Evolutionary conservation across 2,888 invertebrate genomes (phyloP).

Genomic region (Melipona beecheii): DNA sequence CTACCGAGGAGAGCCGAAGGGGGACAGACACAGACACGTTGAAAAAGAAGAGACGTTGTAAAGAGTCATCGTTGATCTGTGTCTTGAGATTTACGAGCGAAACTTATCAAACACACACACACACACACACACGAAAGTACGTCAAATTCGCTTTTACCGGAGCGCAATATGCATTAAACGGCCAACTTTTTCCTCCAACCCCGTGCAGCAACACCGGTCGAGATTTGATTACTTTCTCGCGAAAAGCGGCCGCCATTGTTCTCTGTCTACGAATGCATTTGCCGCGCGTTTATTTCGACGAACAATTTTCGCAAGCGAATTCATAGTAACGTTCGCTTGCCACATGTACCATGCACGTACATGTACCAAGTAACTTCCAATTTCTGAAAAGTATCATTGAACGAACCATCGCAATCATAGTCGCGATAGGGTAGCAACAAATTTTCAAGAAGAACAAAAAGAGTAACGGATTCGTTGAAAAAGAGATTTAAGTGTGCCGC

Average conservation of each 20-base stretch:
- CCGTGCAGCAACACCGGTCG: background rate
- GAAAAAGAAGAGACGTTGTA: background rate
- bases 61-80: constrained; percentile 52
- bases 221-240: constrained; percentile 32
- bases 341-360: too few relatives aligned
- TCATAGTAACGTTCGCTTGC: too few relatives aligned
- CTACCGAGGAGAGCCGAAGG: constrained; percentile 3
- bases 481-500: constrained; percentile 12
- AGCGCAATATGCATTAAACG: constrained; percentile 36
- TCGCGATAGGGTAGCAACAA: background rate
- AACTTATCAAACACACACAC: constrained; percentile 30
- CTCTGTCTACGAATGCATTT: too few relatives aligned
- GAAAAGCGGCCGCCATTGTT: constrained; percentile 1
- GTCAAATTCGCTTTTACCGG: constrained; percentile 33
- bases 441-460: background rate
- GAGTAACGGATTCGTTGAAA: background rate
- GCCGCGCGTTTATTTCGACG: too few relatives aligned
- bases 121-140: background rate
- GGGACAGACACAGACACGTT: too few relatives aligned
- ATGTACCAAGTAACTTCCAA: too few relatives aligned
- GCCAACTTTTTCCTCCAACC: constrained; percentile 15
- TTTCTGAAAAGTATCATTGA: too few relatives aligned
- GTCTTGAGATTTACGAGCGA: constrained; percentile 51
- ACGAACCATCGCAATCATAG: too few relatives aligned
- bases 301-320: too few relatives aligned